phyloP scores from a whole-genome alignment of 2,888 invertebrate genomes.

The Platerodrilus igneus region DNA sequence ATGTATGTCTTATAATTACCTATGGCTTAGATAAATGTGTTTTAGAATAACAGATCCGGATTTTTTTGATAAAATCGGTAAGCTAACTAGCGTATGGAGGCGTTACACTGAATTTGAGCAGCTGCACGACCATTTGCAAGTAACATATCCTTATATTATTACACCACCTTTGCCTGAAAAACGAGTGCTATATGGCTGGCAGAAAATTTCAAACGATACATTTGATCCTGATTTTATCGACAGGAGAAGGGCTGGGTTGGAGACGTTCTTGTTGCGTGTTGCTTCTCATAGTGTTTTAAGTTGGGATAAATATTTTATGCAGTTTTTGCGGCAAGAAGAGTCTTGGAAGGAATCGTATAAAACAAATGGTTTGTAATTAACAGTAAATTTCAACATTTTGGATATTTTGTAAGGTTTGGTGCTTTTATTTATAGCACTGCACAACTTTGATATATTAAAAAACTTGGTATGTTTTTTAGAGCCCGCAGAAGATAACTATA shows the following conservation, averaged over 20 bases:
- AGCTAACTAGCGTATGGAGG: constrained; percentile 68
- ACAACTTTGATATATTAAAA: no score
- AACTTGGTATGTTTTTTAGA: no score
- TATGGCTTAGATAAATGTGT: no score
- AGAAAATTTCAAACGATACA: constrained; percentile 70
- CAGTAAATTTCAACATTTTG: no score
- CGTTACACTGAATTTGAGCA: constrained; percentile 83
- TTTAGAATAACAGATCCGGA: constrained; percentile 62
- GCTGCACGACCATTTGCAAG: constrained; percentile 69
- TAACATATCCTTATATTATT: constrained; percentile 74
- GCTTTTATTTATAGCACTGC: no score
- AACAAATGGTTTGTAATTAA: constrained; percentile 56
- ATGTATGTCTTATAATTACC: constrained; percentile 42
- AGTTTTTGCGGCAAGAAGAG: constrained; percentile 73
- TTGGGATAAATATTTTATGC: constrained; percentile 70
- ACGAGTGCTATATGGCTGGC: constrained; percentile 70
- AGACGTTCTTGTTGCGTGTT: constrained; percentile 72
- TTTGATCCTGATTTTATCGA: constrained; percentile 83
- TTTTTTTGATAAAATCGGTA: constrained; percentile 54
- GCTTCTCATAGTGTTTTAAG: constrained; percentile 71
- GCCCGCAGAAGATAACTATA: no score
- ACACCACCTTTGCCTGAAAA: constrained; percentile 81
- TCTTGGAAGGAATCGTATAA: constrained; percentile 75
- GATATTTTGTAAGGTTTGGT: no score
- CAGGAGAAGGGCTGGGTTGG: constrained; percentile 73